Evolutionary conservation across 1,140 invertebrate genomes (phyloP), one percentile per base, ranked within the genome.

Genomic region (Solenopsis invicta): DNA sequence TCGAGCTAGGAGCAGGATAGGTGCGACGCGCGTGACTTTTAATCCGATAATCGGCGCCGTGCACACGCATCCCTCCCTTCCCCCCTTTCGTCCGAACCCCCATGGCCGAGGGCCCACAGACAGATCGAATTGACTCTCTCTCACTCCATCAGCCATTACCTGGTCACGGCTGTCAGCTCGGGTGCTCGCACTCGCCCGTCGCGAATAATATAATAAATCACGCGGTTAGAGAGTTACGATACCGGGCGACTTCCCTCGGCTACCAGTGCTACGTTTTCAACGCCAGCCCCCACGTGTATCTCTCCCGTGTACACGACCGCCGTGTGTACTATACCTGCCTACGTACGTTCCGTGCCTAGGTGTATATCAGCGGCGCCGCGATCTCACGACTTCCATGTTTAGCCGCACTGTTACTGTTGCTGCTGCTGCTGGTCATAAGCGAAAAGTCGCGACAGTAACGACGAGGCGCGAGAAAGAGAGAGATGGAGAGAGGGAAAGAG

Each of bases 191-290:
- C 56, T 48, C 84, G 56, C 59, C 76, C 77, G 69, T 13, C 45
- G 54, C 77, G 89, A 90, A 90, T 90, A 90, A 90, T 90, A 90
- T 90, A 90, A 90, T 90, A 90, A 90, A 90, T 90, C 89, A 90
- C 89, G 81, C 59, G 85, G 84, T 76, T 76, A 81, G 76, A 77
- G 80, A 71, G 56, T 77, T 21, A 88, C 89, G 85, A 85, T 77
- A 67, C 52, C 69, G 61, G 67, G 50, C 45, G 84, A 87, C 64
- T 90, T 90, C 85, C 85, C 41, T 50, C 85, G 89, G 77, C 87
- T 90, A 88, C 76, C 82, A 13, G 54, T 29, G 48, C 71, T 61
- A 64, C 72, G 81, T 50, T 84, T 21, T 56, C 37, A 48, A 61
- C 12, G 1, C 37, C 69, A 24, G 41, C 24, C 52, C 52, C n/a